A percentile compares a stretch with the other conserved stretches of the same genome.
phyloP scores from a whole-genome alignment of 2,888 invertebrate genomes.

The Hemithea aestivaria region DNA sequence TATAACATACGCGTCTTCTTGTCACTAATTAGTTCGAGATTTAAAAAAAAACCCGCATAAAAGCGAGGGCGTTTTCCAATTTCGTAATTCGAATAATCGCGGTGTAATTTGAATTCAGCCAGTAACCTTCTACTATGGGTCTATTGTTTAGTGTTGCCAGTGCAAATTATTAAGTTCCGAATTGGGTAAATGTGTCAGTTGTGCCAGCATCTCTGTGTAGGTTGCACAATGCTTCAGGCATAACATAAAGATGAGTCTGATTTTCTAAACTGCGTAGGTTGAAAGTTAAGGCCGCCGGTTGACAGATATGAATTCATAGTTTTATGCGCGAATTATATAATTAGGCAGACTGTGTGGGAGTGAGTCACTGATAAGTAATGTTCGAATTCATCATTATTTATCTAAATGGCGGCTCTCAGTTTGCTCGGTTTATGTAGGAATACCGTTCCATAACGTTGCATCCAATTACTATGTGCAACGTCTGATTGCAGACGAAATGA shows the following conservation, averaged over 20 bases:
- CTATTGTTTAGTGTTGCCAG: constrained; percentile 61
- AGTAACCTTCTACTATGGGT: constrained; percentile 59
- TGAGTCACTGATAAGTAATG: constrained; percentile 38
- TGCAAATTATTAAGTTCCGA: constrained; percentile 60
- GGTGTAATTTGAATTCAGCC: constrained; percentile 38
- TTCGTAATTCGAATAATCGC: constrained; percentile 44
- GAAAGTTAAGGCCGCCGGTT: constrained; percentile 61
- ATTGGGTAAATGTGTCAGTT: constrained; percentile 66
- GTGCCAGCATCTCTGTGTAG: constrained; percentile 45
- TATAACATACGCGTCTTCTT: constrained; percentile 12
- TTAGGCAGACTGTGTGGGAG: constrained; percentile 31
- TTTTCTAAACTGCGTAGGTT: constrained; percentile 48
- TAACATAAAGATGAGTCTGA: constrained; percentile 55
- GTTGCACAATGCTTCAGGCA: constrained; percentile 59
- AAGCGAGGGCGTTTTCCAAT: constrained; percentile 27
- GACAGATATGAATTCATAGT: constrained; percentile 62
- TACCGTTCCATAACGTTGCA: constrained; percentile 47
- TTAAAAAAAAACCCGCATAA: neutral
- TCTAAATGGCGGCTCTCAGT: constrained; percentile 16
- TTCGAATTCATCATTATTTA: constrained; percentile 20
- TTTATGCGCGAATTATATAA: constrained; percentile 51
- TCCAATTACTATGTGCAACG: constrained; percentile 40
- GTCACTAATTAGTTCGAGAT: constrained; percentile 13
- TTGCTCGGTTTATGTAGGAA: constrained; percentile 27
- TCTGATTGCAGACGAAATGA: constrained; percentile 43